phyloP scores from a whole-genome alignment of 1,140 invertebrate species.

The Cydia pomonella region DNA sequence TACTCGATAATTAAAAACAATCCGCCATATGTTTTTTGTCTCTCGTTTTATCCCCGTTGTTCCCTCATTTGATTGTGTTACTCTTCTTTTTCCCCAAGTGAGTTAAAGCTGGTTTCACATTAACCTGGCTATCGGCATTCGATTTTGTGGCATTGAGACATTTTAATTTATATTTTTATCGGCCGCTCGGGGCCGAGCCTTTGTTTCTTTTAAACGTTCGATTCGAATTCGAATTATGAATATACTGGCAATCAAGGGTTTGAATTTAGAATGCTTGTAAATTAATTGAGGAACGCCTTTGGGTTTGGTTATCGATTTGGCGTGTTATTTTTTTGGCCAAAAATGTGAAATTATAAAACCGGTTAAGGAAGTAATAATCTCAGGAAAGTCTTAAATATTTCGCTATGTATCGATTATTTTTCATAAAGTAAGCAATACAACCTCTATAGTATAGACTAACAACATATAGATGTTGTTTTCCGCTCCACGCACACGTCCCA shows the following conservation, averaged over 20 bases:
- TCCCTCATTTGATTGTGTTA: conserved; percentile 78
- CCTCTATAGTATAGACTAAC: too few species aligned
- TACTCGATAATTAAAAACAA: conserved; percentile 81
- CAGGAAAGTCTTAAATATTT: too few species aligned
- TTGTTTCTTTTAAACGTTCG: conserved; percentile 33
- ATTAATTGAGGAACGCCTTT: conserved; percentile 18
- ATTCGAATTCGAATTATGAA: conserved; percentile 23
- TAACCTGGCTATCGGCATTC: conserved; percentile 63
- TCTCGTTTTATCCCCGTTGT: conserved; percentile 74
- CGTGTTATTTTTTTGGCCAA: not conserved
- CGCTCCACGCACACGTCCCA: too few species aligned
- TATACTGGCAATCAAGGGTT: conserved; percentile 27
- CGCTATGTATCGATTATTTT: too few species aligned
- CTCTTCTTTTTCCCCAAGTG: conserved; percentile 64
- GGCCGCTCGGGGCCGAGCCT: conserved; percentile 27
- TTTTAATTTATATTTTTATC: conserved; percentile 73
- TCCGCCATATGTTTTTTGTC: conserved; percentile 78
- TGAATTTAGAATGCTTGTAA: conserved; percentile 29
- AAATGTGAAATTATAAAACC: not conserved
- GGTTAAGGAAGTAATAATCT: not conserved
- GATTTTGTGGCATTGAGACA: conserved; percentile 61
- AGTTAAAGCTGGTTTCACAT: conserved; percentile 64
- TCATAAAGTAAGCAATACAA: too few species aligned
- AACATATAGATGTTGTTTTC: too few species aligned
- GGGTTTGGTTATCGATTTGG: not conserved